Percentiles rank a stretch among this genome's conserved stretches.
Evolutionary conservation across 2,113 vertebrate species (phyloP).

Genomic region (Corythornis madagascariensis): DNA sequence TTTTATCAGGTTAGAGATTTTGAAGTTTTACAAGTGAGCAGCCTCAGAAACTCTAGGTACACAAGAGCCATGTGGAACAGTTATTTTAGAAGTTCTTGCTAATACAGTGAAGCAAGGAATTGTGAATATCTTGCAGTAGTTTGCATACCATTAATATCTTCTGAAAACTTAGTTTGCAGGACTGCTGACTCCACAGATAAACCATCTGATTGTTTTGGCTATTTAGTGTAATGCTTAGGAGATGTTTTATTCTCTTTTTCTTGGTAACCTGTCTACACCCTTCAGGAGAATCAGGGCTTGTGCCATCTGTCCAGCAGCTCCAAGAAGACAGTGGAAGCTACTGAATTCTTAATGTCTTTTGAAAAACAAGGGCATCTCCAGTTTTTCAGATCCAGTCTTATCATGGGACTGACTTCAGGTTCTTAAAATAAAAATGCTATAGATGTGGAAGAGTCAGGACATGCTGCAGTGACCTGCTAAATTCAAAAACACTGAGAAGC

Average conservation of each 20-base stretch:
- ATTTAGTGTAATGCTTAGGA: not conserved
- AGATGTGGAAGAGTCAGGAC: not conserved
- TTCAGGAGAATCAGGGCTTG: not conserved
- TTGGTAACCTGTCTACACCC: not conserved
- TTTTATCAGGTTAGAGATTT: slow-evolving; percentile 3
- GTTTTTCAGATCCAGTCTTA: not conserved
- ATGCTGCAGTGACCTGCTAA: not conserved
- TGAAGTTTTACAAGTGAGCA: not conserved
- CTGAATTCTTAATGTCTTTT: not conserved
- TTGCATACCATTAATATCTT: not conserved
- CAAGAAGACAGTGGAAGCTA: not conserved
- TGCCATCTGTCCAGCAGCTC: not conserved
- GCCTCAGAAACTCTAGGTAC: not conserved
- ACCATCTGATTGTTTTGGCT: not conserved
- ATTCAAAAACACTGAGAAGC: not conserved
- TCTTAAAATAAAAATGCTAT: not conserved
- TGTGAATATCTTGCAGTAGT: not conserved
- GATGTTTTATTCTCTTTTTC: not conserved
- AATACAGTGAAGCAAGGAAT: not conserved
- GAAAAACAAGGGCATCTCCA: not conserved
- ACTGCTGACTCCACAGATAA: not conserved
- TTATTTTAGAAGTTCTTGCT: not conserved
- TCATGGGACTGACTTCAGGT: not conserved
- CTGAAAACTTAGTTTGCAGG: not conserved
- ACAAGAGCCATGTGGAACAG: not conserved